phyloP scores from a whole-genome alignment of 1,140 invertebrate genomes.

The Drosophila hydei region DNA sequence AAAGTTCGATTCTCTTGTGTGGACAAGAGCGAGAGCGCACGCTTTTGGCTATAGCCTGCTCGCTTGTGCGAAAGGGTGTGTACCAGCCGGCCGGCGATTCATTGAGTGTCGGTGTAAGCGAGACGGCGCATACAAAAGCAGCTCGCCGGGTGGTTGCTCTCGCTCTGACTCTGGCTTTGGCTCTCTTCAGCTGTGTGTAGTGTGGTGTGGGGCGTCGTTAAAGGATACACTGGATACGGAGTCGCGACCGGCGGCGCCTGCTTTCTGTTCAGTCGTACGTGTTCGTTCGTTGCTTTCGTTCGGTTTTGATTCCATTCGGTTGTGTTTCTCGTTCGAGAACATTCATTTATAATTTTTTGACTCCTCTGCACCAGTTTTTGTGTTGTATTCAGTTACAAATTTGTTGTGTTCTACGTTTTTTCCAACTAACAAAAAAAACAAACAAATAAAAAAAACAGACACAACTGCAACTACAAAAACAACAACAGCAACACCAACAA shows the following conservation, averaged over 20 bases:
- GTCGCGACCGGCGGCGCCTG: constrained; percentile 37
- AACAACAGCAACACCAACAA: constrained; percentile 23
- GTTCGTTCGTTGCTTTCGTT: constrained; percentile 84
- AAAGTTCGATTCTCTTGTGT: neutral
- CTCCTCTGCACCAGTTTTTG: constrained; percentile 83
- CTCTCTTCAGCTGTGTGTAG: neutral
- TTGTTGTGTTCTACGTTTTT: constrained; percentile 82
- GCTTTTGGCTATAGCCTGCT: constrained; percentile 5
- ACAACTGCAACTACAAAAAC: constrained; percentile 23
- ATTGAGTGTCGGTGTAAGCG: constrained; percentile 11
- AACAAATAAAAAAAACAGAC: constrained; percentile 30
- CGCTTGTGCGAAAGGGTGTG: constrained; percentile 65
- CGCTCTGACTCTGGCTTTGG: neutral
- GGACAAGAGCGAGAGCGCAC: neutral
- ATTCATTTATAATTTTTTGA: constrained; percentile 84
- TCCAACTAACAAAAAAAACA: constrained; percentile 53
- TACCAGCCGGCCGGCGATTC: constrained; percentile 49
- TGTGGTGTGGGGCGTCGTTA: neutral
- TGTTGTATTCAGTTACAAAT: constrained; percentile 81
- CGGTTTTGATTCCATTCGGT: constrained; percentile 83
- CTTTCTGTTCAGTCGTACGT: constrained; percentile 78
- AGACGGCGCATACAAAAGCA: constrained; percentile 7
- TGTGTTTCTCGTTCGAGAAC: constrained; percentile 83
- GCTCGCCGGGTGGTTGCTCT: constrained; percentile 2
- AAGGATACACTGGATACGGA: constrained; percentile 23